Conservation (phyloP, 2,797 vertebrate genomes). For the Sylvia borin region DNA sequence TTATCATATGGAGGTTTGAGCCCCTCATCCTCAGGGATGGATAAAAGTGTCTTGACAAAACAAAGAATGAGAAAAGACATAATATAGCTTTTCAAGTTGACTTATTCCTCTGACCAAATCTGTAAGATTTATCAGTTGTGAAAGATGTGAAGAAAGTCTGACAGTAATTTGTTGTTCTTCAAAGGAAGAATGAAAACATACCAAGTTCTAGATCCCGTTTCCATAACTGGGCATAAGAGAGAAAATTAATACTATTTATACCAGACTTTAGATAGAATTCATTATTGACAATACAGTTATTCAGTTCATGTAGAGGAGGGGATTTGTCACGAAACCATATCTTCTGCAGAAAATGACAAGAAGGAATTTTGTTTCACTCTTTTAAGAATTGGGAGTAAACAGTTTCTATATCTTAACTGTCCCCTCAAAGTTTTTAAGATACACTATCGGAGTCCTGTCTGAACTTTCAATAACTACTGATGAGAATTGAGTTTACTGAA, state of each 20-base stretch:
- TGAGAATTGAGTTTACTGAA: not conserved
- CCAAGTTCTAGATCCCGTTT: not conserved
- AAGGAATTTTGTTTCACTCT: not conserved
- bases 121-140: not conserved
- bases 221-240: not conserved
- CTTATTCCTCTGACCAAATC: not conserved
- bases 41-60: not conserved
- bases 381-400: not conserved
- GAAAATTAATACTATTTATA: not conserved
- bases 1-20: not conserved
- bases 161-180: not conserved
- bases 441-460: not conserved
- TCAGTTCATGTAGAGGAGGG: not conserved
- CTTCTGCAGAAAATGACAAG: not conserved
- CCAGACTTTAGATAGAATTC: not conserved
- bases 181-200: not conserved
- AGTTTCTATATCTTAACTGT: not conserved
- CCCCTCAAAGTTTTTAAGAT: not conserved
- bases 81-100: not conserved
- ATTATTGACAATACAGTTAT: not conserved
- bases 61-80: not conserved
- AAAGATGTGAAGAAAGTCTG: not conserved
- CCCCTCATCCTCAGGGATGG: not conserved
- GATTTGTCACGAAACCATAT: not conserved
- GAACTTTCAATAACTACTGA: not conserved